phyloP scores from a whole-genome alignment of 64 coral and sea anemone species.

The Porites lutea region DNA sequence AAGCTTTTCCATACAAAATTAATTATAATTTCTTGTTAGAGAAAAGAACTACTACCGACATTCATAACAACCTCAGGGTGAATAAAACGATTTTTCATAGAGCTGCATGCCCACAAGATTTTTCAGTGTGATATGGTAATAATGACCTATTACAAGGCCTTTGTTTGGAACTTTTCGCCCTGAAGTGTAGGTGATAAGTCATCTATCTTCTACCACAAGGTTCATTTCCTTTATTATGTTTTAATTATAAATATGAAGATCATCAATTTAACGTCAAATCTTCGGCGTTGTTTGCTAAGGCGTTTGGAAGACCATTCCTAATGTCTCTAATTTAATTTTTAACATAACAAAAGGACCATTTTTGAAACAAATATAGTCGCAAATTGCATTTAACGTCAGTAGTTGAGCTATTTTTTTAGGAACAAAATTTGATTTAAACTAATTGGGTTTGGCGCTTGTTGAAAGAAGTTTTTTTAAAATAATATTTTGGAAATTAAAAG shows the following conservation, averaged over 20 bases:
- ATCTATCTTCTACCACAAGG: not conserved
- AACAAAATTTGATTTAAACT: not conserved
- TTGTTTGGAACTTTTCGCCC: not conserved
- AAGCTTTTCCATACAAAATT: too few species aligned
- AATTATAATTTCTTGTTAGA: too few species aligned
- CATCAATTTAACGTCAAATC: not conserved
- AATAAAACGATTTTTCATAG: too few species aligned
- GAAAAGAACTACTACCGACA: too few species aligned
- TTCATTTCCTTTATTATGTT: slow-evolving; percentile 2
- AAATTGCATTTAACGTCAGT: too few species aligned
- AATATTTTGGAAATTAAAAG: too few species aligned
- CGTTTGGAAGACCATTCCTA: not conserved
- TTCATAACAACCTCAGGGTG: too few species aligned
- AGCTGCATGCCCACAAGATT: not conserved
- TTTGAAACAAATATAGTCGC: too few species aligned
- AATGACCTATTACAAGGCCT: not conserved
- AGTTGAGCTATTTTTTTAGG: not conserved
- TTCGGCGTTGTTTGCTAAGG: not conserved
- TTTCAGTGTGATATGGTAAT: not conserved
- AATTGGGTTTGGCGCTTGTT: not conserved
- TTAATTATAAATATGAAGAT: not conserved
- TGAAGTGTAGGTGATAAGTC: not conserved
- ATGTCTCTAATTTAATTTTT: not conserved
- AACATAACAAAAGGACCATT: not conserved
- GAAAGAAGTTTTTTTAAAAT: too few species aligned